These are phyloP conservation scores for Chrysoperla carnea DNA, from an alignment of 1,140 invertebrate genomes.

Conservation along the genomic window DNA sequence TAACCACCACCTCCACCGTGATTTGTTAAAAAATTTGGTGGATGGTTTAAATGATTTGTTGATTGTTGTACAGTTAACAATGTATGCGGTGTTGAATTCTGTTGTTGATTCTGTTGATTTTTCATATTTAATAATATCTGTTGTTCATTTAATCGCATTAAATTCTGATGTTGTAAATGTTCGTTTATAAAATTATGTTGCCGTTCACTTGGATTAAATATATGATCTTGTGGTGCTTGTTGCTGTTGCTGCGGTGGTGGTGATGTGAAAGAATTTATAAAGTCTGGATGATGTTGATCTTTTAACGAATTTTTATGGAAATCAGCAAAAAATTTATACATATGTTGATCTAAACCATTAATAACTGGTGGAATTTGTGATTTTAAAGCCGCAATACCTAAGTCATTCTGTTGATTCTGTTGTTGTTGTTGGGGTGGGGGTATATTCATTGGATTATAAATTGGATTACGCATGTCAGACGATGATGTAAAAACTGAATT, in stretches of 20 bases:
- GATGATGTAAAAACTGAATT: background rate
- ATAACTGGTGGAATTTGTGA: background rate
- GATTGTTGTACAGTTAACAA: background rate
- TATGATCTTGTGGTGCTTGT: background rate
- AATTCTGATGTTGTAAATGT: background rate
- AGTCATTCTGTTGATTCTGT: conserved; percentile 3
- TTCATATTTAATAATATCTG: conserved; percentile 1
- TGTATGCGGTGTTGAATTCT: background rate
- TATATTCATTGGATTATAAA: background rate
- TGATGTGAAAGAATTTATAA: background rate
- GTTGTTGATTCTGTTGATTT: background rate
- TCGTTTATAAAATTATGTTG: background rate
- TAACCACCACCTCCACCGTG: background rate
- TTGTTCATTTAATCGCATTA: background rate
- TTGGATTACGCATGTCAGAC: background rate
- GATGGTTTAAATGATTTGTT: background rate
- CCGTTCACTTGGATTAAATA: background rate
- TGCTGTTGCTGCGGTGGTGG: background rate
- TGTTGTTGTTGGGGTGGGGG: conserved; percentile 1
- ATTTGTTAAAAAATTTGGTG: conserved; percentile 3
- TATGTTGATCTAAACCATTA: conserved; percentile 23
- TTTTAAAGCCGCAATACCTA: conserved; percentile 4
- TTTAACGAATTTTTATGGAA: conserved; percentile 32
- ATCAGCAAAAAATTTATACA: conserved; percentile 39
- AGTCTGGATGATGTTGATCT: conserved; percentile 1